phyloP scores from a whole-genome alignment of 2,888 invertebrate species.

The Gnatocerus cornutus region DNA sequence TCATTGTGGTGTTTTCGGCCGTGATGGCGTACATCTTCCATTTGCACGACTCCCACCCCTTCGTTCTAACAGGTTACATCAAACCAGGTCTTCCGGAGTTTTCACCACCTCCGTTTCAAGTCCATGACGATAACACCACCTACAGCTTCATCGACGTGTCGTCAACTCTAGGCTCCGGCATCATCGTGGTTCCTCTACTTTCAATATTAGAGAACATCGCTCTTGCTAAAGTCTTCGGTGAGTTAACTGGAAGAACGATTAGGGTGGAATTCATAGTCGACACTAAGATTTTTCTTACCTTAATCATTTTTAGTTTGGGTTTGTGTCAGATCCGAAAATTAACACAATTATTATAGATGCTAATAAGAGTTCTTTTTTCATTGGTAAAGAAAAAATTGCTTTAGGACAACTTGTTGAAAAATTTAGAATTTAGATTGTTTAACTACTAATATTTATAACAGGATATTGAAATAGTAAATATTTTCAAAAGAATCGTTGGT shows the following conservation, averaged over 20 bases:
- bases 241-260: constrained; percentile 47
- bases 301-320: too few species aligned
- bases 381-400: too few species aligned
- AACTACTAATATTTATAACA: too few species aligned
- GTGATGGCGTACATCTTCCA: constrained; percentile 80
- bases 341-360: too few species aligned
- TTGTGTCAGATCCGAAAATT: too few species aligned
- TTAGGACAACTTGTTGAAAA: too few species aligned
- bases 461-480: too few species aligned
- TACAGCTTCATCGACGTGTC: constrained; percentile 75
- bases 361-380: too few species aligned
- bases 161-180: constrained; percentile 77
- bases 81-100: constrained; percentile 81
- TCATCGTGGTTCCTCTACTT: constrained; percentile 79
- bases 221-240: constrained; percentile 80
- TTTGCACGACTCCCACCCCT: constrained; percentile 74
- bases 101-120: constrained; percentile 79
- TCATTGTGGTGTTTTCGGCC: constrained; percentile 82
- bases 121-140: constrained; percentile 74
- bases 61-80: constrained; percentile 80
- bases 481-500: too few species aligned
- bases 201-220: constrained; percentile 82
- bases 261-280: too few species aligned
- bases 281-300: too few species aligned
- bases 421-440: too few species aligned